Percentiles rank a stretch among this genome's conserved stretches.
phyloP scores from a whole-genome alignment of 2,113 vertebrate genomes.

The Rhinoderma darwinii region DNA sequence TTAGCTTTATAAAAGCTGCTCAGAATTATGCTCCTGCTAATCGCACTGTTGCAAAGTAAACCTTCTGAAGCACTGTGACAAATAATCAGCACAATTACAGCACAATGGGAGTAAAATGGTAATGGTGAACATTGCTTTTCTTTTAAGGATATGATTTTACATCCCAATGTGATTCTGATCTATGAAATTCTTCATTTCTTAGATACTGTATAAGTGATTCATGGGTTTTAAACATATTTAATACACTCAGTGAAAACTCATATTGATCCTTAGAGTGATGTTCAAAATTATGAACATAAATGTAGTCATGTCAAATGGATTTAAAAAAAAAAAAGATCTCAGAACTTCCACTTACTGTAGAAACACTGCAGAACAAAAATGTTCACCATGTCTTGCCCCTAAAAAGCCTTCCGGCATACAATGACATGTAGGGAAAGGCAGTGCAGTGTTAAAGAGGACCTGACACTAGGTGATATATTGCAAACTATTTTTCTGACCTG shows the following conservation, averaged over 20 bases:
- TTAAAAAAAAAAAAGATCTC: no score
- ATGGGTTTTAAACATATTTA: not conserved
- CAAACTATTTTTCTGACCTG: no score
- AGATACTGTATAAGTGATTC: not conserved
- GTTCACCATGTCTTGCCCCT: no score
- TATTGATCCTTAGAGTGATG: not conserved
- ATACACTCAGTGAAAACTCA: not conserved
- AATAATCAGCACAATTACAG: not conserved
- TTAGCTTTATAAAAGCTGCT: constrained; percentile 2
- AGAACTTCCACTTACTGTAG: no score
- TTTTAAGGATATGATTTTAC: not conserved
- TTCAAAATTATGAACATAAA: not conserved
- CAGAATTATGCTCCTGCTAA: not conserved
- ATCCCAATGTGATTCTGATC: not conserved
- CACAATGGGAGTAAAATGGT: not conserved
- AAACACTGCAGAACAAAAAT: no score
- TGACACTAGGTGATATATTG: no score
- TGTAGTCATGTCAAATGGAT: no score
- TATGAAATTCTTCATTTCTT: not conserved
- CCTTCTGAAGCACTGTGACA: constrained; percentile 2
- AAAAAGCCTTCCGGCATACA: no score
- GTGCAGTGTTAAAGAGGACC: no score
- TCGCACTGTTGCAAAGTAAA: not conserved
- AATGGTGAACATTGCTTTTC: not conserved
- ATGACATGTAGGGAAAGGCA: no score